Percentiles rank a stretch among this genome's conserved stretches.
phyloP scores from a whole-genome alignment of 1,140 invertebrate genomes.

The Oryzaephilus surinamensis region DNA sequence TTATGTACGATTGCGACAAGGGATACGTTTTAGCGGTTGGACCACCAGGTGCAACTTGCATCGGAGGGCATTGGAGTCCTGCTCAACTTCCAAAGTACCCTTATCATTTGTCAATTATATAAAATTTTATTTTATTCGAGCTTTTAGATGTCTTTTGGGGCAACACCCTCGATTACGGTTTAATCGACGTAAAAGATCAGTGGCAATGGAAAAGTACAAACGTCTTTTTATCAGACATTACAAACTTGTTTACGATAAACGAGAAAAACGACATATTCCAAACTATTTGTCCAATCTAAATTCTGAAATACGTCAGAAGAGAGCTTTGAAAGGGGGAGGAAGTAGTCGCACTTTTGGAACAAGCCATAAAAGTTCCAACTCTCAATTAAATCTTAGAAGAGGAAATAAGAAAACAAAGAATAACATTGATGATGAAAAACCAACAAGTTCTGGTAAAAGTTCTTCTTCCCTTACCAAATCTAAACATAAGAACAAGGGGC shows the following conservation, averaged over 20 bases:
- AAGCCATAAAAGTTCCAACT: slow-evolving; percentile 19
- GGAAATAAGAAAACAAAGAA: slow-evolving; percentile 21
- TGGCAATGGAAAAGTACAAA: slow-evolving; percentile 36
- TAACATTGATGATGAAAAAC: slow-evolving; percentile 16
- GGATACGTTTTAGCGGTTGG: slow-evolving; percentile 78
- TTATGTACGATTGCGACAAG: slow-evolving; percentile 92
- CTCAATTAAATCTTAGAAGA: slow-evolving; percentile 18
- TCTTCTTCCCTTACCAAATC: slow-evolving; percentile 14
- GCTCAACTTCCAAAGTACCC: slow-evolving; percentile 57
- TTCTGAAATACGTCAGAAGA: slow-evolving; percentile 15
- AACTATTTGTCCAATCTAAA: slow-evolving; percentile 9
- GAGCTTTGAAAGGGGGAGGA: slow-evolving; percentile 26
- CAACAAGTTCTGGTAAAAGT: too few relatives aligned
- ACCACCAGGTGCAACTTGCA: slow-evolving; percentile 85
- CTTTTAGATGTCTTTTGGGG: slow-evolving; percentile 57
- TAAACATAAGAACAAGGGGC: slow-evolving; percentile 21
- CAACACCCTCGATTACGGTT: slow-evolving; percentile 72
- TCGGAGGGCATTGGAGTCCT: slow-evolving; percentile 82
- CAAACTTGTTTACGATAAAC: slow-evolving; percentile 14
- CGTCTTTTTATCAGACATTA: slow-evolving; percentile 22
- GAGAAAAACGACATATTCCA: slow-evolving; percentile 13
- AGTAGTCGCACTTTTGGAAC: slow-evolving; percentile 17
- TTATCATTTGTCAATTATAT: background rate
- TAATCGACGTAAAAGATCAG: slow-evolving; percentile 55
- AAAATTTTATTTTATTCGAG: background rate